Conservation (phyloP, 2,113 vertebrate genomes). For the Petaurus breviceps region DNA sequence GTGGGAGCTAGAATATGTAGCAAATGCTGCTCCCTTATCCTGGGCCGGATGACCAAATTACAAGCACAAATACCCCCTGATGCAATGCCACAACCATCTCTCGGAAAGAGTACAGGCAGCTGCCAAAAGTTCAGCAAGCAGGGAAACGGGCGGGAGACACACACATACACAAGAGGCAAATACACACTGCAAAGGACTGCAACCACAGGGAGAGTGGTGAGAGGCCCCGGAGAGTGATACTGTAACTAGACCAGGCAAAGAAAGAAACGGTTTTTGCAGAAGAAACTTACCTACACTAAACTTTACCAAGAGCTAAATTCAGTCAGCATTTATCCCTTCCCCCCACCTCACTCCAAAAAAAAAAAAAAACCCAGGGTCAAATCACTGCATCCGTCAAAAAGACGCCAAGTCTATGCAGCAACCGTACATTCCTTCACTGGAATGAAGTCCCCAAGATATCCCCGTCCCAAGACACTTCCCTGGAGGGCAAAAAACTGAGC, state of each 20-base stretch:
- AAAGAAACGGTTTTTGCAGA: slow-evolving; percentile 49
- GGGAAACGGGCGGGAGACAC: slow-evolving; percentile 47
- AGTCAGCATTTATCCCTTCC: neutral
- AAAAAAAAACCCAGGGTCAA: slow-evolving; percentile 16
- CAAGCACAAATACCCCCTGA: slow-evolving; percentile 74
- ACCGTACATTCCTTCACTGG: neutral
- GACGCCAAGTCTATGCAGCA: slow-evolving; percentile 4
- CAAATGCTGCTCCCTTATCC: slow-evolving; percentile 63
- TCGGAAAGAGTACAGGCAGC: slow-evolving; percentile 40
- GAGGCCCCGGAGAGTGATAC: slow-evolving; percentile 54
- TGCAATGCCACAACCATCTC: slow-evolving; percentile 76
- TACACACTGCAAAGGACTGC: slow-evolving; percentile 40
- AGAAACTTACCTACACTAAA: slow-evolving; percentile 52
- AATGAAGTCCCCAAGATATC: neutral
- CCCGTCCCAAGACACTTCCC: neutral
- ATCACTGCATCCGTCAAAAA: slow-evolving; percentile 8
- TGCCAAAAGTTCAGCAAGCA: slow-evolving; percentile 32
- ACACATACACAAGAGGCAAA: neutral
- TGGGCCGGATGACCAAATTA: slow-evolving; percentile 68
- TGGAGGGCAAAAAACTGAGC: neutral
- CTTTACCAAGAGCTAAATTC: slow-evolving; percentile 13
- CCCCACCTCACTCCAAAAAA: neutral
- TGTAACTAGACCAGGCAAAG: slow-evolving; percentile 43
- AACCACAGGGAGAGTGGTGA: slow-evolving; percentile 11
- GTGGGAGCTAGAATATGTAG: slow-evolving; percentile 40